A percentile compares a stretch with the other conserved stretches of the same genome.
These are phyloP conservation scores for Myzus persicae DNA, from an alignment of 1,140 invertebrate genomes.

Conservation along the genomic window DNA sequence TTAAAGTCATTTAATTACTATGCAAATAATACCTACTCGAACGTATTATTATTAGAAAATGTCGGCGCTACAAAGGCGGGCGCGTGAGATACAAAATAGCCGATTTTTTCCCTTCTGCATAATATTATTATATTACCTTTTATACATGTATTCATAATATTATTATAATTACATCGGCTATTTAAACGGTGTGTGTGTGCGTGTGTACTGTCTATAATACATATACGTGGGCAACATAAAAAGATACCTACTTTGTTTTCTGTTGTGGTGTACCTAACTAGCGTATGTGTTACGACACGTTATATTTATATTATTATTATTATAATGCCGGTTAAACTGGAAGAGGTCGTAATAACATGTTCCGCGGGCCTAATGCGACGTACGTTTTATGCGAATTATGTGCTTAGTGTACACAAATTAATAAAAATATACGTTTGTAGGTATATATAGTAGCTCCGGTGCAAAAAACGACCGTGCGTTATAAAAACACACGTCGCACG, in stretches of 20 bases:
- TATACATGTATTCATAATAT: not conserved
- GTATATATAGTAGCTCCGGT: not conserved
- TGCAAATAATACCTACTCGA: conserved; percentile 1
- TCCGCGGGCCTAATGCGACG: conserved; percentile 10
- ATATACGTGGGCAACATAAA: not conserved
- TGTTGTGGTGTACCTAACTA: not conserved
- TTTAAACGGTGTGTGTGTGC: not conserved
- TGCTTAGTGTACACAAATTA: conserved; percentile 15
- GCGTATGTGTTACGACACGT: not conserved
- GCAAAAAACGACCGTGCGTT: not conserved
- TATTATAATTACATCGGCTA: not conserved
- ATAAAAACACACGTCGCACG: not conserved
- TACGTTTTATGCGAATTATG: conserved; percentile 24
- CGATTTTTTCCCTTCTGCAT: not conserved
- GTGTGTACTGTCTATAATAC: not conserved
- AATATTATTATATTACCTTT: not conserved
- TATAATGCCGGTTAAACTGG: not conserved
- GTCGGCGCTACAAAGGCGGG: not conserved
- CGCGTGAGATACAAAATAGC: not conserved
- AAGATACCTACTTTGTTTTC: conserved; percentile 21
- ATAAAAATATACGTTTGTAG: not conserved
- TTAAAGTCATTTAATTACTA: not conserved
- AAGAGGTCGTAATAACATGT: conserved; percentile 16
- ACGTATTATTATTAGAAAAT: not conserved
- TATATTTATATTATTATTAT: not conserved